These are phyloP conservation scores for Acronicta psi DNA, from an alignment of 2,888 invertebrate genomes.

Conservation along the genomic window DNA sequence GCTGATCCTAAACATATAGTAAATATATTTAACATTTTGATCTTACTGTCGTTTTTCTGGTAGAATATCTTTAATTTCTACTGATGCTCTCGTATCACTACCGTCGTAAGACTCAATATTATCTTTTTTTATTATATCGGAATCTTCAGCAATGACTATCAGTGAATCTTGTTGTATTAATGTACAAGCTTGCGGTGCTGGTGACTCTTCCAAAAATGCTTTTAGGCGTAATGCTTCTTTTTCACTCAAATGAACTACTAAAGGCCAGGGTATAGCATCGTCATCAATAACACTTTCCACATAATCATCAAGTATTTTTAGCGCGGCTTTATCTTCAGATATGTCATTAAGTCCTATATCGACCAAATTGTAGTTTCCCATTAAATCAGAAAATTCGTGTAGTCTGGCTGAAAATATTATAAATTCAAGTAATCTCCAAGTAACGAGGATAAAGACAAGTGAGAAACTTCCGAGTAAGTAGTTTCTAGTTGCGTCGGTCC, in stretches of 20 bases:
- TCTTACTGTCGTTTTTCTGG: not conserved
- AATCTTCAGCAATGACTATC: constrained; percentile 7
- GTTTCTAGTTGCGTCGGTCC: constrained; percentile 73
- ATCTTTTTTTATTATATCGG: not conserved
- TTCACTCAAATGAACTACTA: constrained; percentile 62
- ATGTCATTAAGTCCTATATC: constrained; percentile 61
- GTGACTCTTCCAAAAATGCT: constrained; percentile 58
- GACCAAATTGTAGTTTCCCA: constrained; percentile 73
- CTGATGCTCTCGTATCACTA: not conserved
- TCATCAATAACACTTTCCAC: constrained; percentile 48
- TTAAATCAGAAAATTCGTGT: constrained; percentile 74
- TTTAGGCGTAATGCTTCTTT: constrained; percentile 61
- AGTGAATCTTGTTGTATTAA: constrained; percentile 11
- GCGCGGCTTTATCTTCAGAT: constrained; percentile 16
- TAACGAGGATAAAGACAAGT: constrained; percentile 71
- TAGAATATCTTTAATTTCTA: not conserved
- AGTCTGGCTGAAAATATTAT: constrained; percentile 78
- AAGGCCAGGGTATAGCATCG: constrained; percentile 65
- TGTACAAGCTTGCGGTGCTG: not conserved
- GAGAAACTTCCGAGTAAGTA: constrained; percentile 75
- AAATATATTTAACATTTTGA: constrained; percentile 71
- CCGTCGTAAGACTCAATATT: not conserved
- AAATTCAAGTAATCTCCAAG: constrained; percentile 71
- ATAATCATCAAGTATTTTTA: constrained; percentile 27
- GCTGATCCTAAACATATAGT: constrained; percentile 59